Evolutionary conservation across 1,140 invertebrate species (phyloP).

Genomic region (Ceratosolen solmsi): DNA sequence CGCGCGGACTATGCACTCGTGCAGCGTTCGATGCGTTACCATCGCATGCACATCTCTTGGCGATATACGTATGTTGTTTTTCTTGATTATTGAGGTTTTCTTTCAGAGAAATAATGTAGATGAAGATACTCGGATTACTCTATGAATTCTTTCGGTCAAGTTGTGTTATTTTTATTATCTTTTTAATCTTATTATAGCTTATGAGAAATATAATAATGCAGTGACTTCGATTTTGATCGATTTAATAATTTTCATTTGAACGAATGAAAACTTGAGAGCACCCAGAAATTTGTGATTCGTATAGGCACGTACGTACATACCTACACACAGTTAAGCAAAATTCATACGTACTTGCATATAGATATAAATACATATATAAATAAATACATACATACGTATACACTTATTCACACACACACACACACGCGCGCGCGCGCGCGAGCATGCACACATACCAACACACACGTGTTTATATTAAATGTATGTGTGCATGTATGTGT

Average conservation of each 20-base stretch:
- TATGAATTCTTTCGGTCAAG: not conserved
- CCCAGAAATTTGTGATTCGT: not conserved
- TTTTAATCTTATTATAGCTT: not conserved
- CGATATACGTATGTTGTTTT: slow-evolving; percentile 24
- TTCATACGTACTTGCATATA: too few species aligned
- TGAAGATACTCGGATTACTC: not conserved
- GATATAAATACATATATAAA: too few species aligned
- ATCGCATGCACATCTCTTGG: slow-evolving; percentile 5
- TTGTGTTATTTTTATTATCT: not conserved
- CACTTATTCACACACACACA: too few species aligned
- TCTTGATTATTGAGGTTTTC: slow-evolving; percentile 30
- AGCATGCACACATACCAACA: too few species aligned
- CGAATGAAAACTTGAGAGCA: too few species aligned
- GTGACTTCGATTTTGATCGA: not conserved
- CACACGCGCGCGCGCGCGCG: too few species aligned
- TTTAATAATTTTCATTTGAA: not conserved
- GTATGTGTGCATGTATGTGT: too few species aligned
- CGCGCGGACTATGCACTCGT: slow-evolving; percentile 6
- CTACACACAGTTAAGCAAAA: too few species aligned
- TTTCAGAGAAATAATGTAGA: not conserved
- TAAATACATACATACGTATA: too few species aligned
- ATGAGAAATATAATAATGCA: not conserved
- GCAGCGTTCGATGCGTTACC: slow-evolving; percentile 32
- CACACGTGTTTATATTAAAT: too few species aligned
- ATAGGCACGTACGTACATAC: too few species aligned